Base-by-base conservation (phyloP, 2,797 vertebrate species). In the Onychomys arenicola region DNA sequence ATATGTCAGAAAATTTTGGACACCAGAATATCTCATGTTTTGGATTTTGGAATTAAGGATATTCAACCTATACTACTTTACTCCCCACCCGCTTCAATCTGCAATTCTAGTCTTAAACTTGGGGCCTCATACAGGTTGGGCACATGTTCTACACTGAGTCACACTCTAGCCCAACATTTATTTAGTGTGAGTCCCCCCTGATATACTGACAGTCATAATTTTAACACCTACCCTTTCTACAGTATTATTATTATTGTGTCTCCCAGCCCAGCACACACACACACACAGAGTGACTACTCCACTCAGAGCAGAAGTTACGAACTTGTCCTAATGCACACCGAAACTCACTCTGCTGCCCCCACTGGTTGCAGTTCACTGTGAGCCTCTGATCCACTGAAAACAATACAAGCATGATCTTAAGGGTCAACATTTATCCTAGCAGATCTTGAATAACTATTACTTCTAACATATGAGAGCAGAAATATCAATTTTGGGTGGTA, bases 391-490 rank as follows among this genome's bases (percentile, higher is more conserved):
- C 69, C 80, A 81, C 23, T 90, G 34, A 49, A 87, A 94, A 91
- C 1, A 37, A 76, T 25, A 80, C 5, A 87, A 52, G 23, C 4
- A 49, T 37, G 1, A n/a, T 75, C 12, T 76, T 71, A 69, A 93
- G 43, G 43, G 95, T 37, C 90, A 93, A n/a, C 16, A 32, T 14
- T 73, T 40, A 87, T 46, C 34, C 27, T n/a, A 80, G 0, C 55
- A 88, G 0, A 67, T 32, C 16, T 85, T 34, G 25, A 93, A 25
- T 67, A 49, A 78, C 34, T 52, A 43, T 17, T 85, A 85, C 52
- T 77, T 93, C 61, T 95, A 69, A 80, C 57, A 49, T 65, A 23
- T 63, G 23, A 90, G 13, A 87, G 61, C 76, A 93, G n/a, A 96
- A 52, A 90, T 67, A 49, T 49, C 49, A 63, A 61, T 81, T 52